Evolutionary conservation across 2,797 vertebrate genomes (phyloP).

Genomic region (Anas flavirostris): DNA sequence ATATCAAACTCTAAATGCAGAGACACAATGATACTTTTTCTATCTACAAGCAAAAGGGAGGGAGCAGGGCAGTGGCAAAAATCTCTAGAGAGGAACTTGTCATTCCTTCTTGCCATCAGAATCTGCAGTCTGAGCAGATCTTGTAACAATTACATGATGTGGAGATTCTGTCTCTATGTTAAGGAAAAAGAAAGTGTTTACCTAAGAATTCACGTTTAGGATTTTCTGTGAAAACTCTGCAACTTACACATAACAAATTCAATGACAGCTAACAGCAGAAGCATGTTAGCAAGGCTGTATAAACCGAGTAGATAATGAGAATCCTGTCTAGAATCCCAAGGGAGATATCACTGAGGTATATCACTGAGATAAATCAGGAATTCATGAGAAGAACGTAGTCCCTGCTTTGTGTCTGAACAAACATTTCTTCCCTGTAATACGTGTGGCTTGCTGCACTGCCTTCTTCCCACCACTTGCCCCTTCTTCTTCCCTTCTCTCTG

Average conservation of each 20-base stretch:
- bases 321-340: neutral
- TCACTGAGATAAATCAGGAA: neutral
- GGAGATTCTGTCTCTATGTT: neutral
- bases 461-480: no score
- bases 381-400: neutral
- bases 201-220: neutral
- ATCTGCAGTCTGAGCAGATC: neutral
- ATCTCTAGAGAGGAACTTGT: neutral
- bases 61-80: neutral
- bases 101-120: neutral
- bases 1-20: neutral
- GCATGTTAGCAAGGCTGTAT: neutral
- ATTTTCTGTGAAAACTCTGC: conserved; percentile 10
- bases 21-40: neutral
- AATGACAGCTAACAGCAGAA: neutral
- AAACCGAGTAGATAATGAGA: neutral
- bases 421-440: neutral
- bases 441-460: neutral
- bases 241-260: neutral
- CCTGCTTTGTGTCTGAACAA: neutral
- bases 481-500: no score
- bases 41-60: neutral
- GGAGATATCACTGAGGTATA: neutral
- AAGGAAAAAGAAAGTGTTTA: neutral
- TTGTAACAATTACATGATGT: neutral